Conservation (phyloP, 2,113 vertebrate species). For the Caranx ignobilis region DNA sequence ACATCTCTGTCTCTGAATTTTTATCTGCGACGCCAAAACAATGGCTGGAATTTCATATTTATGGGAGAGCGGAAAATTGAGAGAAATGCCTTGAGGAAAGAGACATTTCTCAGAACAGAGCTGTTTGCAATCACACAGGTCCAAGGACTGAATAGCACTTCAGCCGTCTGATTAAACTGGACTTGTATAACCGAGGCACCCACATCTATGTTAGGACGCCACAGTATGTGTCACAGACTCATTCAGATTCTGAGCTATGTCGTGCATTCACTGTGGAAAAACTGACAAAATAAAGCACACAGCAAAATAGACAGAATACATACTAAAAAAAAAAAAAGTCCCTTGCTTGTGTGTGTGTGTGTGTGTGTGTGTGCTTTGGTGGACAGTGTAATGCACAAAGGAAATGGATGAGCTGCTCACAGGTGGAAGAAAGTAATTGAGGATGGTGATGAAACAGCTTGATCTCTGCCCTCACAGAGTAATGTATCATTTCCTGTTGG, state of each 20-base stretch:
- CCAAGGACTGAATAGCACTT: constrained; percentile 11
- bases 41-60: background rate
- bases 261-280: background rate
- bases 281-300: background rate
- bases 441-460: background rate
- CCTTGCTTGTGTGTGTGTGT: too few relatives aligned
- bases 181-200: constrained; percentile 4
- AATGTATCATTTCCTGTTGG: background rate
- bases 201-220: background rate
- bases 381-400: background rate
- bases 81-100: constrained; percentile 3
- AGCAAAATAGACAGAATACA: background rate
- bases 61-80: background rate
- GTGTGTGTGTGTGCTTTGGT: background rate
- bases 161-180: constrained; percentile 14
- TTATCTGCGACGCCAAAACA: background rate
- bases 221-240: background rate
- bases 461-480: background rate
- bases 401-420: background rate
- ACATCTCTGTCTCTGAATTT: background rate
- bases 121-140: constrained; percentile 15
- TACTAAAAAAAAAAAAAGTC: background rate
- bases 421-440: background rate
- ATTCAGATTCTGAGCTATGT: background rate
- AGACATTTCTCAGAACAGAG: constrained; percentile 11